A percentile compares a stretch with the other conserved stretches of the same genome.
Evolutionary conservation across 2,113 vertebrate species (phyloP).

Genomic region (Nannospalax galili): DNA sequence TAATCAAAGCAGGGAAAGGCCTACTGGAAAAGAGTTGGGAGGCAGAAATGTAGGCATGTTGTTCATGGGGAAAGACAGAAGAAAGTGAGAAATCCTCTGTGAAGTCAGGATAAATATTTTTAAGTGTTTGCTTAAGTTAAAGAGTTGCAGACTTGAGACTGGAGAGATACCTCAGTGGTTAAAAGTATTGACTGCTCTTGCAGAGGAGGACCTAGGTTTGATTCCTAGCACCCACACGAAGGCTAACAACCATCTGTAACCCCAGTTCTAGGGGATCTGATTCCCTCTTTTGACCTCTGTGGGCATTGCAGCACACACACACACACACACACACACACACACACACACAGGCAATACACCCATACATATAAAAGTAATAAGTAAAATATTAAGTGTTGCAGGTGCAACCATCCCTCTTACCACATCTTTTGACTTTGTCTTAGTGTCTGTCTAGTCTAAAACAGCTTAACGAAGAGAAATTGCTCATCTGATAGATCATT

Average conservation of each 20-base stretch:
- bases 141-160: not conserved
- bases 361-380: too few species aligned
- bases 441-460: constrained; percentile 9
- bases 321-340: too few species aligned
- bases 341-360: too few species aligned
- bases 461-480: not conserved
- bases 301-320: too few species aligned
- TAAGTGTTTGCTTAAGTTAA: constrained; percentile 2
- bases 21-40: constrained; percentile 63
- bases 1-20: constrained; percentile 75
- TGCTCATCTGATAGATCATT: not conserved
- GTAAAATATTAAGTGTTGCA: too few species aligned
- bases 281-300: too few species aligned
- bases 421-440: not conserved
- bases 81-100: not conserved
- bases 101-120: constrained; percentile 38
- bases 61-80: constrained; percentile 49
- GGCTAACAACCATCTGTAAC: too few species aligned
- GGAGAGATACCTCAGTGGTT: too few species aligned
- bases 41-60: constrained; percentile 69
- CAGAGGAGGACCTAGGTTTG: too few species aligned
- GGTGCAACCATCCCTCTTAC: not conserved
- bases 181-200: too few species aligned
- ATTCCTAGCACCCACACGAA: too few species aligned
- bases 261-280: too few species aligned